Conservation (phyloP, 1,140 invertebrate species). For the Drosophila parabipectinata region DNA sequence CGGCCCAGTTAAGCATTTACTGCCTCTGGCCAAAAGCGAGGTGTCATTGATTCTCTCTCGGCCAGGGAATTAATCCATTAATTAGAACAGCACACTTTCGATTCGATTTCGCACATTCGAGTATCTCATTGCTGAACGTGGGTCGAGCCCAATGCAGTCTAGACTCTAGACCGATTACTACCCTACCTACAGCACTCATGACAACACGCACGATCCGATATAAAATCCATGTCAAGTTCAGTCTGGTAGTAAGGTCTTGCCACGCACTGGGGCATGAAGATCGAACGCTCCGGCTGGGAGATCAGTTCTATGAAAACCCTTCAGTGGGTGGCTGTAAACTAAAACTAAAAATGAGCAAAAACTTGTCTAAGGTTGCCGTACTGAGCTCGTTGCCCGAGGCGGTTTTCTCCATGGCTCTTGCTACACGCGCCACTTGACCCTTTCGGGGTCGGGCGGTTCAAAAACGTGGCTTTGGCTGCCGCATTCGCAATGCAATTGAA, state of each 20-base stretch:
- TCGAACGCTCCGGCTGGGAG: constrained; percentile 50
- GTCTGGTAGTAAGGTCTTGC: constrained; percentile 58
- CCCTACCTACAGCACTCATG: constrained; percentile 52
- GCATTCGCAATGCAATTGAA: constrained; percentile 61
- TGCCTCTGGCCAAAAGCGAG: constrained; percentile 6
- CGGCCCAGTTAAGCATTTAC: constrained; percentile 23
- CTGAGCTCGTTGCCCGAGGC: constrained; percentile 24
- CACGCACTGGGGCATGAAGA: constrained; percentile 72
- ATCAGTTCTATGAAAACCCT: constrained; percentile 37
- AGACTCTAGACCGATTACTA: constrained; percentile 47
- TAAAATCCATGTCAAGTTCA: constrained; percentile 78
- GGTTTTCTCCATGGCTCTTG: constrained; percentile 62
- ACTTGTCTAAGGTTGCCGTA: constrained; percentile 3
- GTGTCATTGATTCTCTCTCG: constrained; percentile 28
- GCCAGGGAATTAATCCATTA: constrained; percentile 56
- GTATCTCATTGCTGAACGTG: constrained; percentile 68
- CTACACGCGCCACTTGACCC: constrained; percentile 80
- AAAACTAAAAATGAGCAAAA: neutral
- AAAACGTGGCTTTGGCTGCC: constrained; percentile 67
- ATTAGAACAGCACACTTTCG: constrained; percentile 64
- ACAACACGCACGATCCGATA: constrained; percentile 52
- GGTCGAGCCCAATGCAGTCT: constrained; percentile 73
- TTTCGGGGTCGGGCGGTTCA: constrained; percentile 63
- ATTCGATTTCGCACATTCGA: constrained; percentile 7
- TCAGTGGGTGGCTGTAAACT: constrained; percentile 20